Percentiles rank a stretch among this genome's conserved stretches.
phyloP scores from a whole-genome alignment of 2,113 vertebrate species.

The Callipepla californica region DNA sequence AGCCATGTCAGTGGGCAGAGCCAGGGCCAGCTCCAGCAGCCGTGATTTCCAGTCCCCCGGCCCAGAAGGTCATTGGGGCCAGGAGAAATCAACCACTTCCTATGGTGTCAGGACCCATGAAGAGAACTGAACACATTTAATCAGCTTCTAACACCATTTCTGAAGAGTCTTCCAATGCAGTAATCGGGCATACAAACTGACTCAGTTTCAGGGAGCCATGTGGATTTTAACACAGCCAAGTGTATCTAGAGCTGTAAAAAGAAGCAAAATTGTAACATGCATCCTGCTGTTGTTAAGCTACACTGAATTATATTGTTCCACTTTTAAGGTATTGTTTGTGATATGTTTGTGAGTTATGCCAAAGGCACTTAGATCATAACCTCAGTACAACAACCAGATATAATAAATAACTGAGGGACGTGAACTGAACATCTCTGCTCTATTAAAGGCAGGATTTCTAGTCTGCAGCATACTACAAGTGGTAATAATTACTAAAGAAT shows the following conservation, averaged over 20 bases:
- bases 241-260: neutral
- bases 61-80: neutral
- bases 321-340: constrained; percentile 4
- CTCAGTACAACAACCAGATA: neutral
- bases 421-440: neutral
- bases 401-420: neutral
- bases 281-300: neutral
- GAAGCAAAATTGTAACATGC: fast-evolving
- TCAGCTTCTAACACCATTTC: neutral
- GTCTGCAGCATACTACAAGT: neutral
- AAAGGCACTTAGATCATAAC: neutral
- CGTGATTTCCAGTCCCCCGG: neutral
- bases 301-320: neutral
- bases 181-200: neutral
- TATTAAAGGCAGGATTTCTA: constrained; percentile 26
- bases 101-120: neutral
- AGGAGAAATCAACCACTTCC: neutral
- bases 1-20: neutral
- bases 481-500: constrained; percentile 52
- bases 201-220: neutral
- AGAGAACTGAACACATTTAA: neutral
- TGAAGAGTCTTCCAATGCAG: neutral
- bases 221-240: neutral
- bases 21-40: neutral
- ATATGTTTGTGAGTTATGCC: neutral